These are phyloP conservation scores for Dolichotis patagonum DNA, from an alignment of 2,113 vertebrate genomes.

Conservation along the genomic window DNA sequence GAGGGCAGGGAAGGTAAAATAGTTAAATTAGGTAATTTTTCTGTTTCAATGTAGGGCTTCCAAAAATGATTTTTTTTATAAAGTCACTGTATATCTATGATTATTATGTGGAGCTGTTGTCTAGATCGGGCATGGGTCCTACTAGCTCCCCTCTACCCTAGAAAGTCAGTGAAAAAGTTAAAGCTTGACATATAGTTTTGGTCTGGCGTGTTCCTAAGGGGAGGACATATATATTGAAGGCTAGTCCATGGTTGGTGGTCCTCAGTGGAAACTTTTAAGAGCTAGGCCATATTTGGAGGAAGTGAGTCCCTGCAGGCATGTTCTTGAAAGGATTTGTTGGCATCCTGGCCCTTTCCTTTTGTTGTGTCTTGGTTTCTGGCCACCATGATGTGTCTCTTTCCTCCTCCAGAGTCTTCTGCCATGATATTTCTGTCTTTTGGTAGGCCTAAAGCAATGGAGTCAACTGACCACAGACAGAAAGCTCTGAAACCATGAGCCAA, in stretches of 20 bases:
- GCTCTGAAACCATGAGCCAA: background rate
- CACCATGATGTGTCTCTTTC: background rate
- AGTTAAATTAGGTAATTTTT: background rate
- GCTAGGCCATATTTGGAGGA: background rate
- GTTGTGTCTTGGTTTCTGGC: background rate
- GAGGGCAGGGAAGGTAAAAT: background rate
- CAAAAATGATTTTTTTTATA: conserved; percentile 32
- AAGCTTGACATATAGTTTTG: background rate
- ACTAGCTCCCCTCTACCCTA: background rate
- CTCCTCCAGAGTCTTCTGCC: background rate
- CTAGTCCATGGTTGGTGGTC: background rate
- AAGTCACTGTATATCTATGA: background rate
- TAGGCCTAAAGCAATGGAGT: background rate
- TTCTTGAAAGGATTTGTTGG: background rate
- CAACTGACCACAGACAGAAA: background rate
- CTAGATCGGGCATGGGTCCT: background rate
- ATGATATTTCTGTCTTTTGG: background rate
- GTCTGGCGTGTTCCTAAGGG: background rate
- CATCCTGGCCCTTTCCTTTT: background rate
- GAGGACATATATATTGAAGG: background rate
- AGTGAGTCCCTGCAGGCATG: background rate
- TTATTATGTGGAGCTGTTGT: background rate
- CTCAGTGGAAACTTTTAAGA: background rate
- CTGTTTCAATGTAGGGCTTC: background rate
- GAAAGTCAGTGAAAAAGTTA: background rate